Percentiles rank a stretch among this genome's conserved stretches.
Evolutionary conservation across 2,797 vertebrate species (phyloP).

Genomic region (Amblyraja radiata): DNA sequence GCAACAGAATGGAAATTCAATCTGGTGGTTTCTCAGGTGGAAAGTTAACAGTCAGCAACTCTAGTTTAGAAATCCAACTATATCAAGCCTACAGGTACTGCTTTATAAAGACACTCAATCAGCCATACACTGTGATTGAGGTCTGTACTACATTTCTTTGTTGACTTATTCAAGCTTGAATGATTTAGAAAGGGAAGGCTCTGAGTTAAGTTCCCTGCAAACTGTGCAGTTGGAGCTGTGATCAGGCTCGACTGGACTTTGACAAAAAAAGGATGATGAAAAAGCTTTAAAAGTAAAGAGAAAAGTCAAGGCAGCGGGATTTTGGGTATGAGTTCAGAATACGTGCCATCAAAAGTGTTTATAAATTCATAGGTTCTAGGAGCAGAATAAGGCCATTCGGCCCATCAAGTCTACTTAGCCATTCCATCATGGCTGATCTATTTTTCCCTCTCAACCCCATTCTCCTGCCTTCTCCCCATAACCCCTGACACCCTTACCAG

Average conservation of each 20-base stretch:
- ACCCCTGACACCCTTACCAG: too few species aligned
- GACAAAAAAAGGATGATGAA: not conserved
- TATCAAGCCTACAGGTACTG: not conserved
- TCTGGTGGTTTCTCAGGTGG: not conserved
- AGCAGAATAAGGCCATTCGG: too few species aligned
- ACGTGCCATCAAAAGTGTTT: not conserved
- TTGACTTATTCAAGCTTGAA: not conserved
- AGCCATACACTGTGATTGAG: not conserved
- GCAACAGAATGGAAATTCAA: not conserved
- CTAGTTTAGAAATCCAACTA: not conserved
- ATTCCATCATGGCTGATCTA: too few species aligned
- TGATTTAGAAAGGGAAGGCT: not conserved
- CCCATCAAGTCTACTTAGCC: too few species aligned
- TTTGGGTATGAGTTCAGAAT: not conserved
- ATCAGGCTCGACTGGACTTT: not conserved
- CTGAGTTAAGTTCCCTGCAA: not conserved
- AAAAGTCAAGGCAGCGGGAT: not conserved
- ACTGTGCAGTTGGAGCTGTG: not conserved
- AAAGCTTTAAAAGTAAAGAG: not conserved
- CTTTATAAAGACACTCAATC: not conserved
- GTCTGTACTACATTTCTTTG: not conserved
- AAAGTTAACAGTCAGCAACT: not conserved
- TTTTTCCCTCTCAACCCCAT: too few species aligned
- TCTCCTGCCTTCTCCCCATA: too few species aligned
- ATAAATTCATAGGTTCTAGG: too few species aligned